phyloP scores from a whole-genome alignment of 30 jellyfish, hydroid and myxozoan species.

The Aurelia sp. region DNA sequence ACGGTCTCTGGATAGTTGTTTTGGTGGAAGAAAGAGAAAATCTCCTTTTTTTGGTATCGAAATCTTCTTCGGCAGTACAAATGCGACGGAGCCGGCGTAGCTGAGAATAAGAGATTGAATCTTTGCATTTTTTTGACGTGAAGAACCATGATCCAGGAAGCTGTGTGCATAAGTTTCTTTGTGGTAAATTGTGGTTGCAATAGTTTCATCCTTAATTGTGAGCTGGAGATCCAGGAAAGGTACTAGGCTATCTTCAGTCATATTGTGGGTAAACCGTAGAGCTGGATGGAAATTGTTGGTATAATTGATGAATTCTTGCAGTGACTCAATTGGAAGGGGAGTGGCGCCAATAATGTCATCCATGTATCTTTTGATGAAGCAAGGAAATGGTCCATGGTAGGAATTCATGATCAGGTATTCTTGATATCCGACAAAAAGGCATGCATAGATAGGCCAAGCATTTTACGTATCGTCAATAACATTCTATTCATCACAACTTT shows the following conservation, averaged over 20 bases:
- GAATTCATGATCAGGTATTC: too few relatives aligned
- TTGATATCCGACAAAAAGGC: too few relatives aligned
- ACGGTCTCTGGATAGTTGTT: constrained; percentile 1
- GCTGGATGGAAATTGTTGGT: constrained; percentile 5
- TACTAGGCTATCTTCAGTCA: background rate
- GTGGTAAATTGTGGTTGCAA: background rate
- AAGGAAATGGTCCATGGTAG: too few relatives aligned
- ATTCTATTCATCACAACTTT: too few relatives aligned
- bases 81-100: background rate
- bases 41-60: background rate
- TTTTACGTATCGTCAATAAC: too few relatives aligned
- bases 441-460: too few relatives aligned
- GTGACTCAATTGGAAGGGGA: too few relatives aligned
- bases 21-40: background rate
- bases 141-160: background rate
- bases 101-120: constrained; percentile 5
- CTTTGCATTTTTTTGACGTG: background rate
- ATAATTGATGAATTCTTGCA: background rate
- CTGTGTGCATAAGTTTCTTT: background rate
- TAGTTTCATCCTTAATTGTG: background rate
- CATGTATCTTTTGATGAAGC: too few relatives aligned
- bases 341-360: too few relatives aligned
- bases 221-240: constrained; percentile 5
- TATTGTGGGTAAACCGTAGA: background rate
- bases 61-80: background rate